Evolutionary conservation across 2,888 invertebrate genomes (phyloP).

Genomic region (Himalopsyche tibetana): DNA sequence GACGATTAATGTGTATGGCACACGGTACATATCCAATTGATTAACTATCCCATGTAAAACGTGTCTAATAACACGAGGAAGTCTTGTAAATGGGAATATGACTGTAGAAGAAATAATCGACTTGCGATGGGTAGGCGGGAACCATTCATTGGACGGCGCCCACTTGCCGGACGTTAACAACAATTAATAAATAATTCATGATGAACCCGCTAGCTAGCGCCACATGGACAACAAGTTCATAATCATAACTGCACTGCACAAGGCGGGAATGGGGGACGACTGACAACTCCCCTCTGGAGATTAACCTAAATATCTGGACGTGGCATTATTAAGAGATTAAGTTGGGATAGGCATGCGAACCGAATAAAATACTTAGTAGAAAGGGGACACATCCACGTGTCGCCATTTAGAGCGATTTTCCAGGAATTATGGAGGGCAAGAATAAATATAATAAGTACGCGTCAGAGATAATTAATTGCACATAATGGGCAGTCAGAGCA

Average conservation of each 20-base stretch:
- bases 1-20: background rate
- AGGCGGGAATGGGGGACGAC: conserved; percentile 1
- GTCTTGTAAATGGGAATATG: conserved; percentile 20
- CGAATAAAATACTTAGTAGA: conserved; percentile 15
- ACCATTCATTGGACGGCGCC: conserved; percentile 45
- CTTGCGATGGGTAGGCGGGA: conserved; percentile 45
- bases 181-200: conserved; percentile 61
- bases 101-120: conserved; percentile 7
- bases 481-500: too few relatives aligned
- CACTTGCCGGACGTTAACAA: conserved; percentile 16
- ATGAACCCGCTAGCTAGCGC: conserved; percentile 37
- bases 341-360: background rate
- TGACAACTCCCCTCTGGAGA: background rate
- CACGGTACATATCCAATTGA: background rate
- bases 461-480: background rate
- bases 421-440: background rate
- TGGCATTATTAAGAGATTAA: conserved; percentile 41
- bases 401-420: background rate
- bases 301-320: conserved; percentile 40
- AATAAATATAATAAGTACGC: background rate
- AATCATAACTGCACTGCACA: conserved; percentile 21
- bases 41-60: background rate
- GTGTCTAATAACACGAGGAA: background rate
- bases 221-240: conserved; percentile 19
- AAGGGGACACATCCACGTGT: conserved; percentile 23